Conservation (phyloP, 2,797 vertebrate species). For the Chromis chromis region DNA sequence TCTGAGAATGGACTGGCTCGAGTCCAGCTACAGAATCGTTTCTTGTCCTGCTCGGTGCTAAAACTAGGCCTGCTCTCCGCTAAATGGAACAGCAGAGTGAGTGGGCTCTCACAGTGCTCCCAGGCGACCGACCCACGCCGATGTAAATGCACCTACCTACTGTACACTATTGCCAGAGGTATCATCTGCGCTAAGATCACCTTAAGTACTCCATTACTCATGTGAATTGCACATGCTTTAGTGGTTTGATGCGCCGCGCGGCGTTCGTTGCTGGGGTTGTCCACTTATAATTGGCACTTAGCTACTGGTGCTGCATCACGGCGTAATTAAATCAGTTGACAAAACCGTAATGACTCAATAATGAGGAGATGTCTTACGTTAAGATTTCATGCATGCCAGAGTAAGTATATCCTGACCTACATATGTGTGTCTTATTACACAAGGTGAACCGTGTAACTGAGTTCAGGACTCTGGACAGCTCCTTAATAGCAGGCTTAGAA, state of each 20-base stretch:
- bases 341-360: conserved; percentile 35
- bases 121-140: conserved; percentile 59
- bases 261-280: conserved; percentile 49
- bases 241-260: conserved; percentile 51
- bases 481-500: conserved; percentile 15
- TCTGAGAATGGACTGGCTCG: conserved; percentile 12
- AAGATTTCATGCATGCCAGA: conserved; percentile 48
- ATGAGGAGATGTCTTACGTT: conserved; percentile 31
- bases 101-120: conserved; percentile 71
- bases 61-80: conserved; percentile 52
- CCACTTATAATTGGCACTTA: conserved; percentile 62
- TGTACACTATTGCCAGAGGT: conserved; percentile 57
- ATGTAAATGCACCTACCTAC: conserved; percentile 57
- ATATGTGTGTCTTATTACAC: not conserved
- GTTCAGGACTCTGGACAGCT: conserved; percentile 73
- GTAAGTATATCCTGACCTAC: conserved; percentile 15
- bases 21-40: conserved; percentile 35
- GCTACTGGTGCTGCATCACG: conserved; percentile 31
- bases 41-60: conserved; percentile 39
- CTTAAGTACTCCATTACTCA: conserved; percentile 72
- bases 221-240: conserved; percentile 59
- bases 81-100: conserved; percentile 69
- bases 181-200: conserved; percentile 75
- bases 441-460: not conserved
- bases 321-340: conserved; percentile 61